phyloP scores from a whole-genome alignment of 2,888 invertebrate species.

The Hypomecis atomaria region DNA sequence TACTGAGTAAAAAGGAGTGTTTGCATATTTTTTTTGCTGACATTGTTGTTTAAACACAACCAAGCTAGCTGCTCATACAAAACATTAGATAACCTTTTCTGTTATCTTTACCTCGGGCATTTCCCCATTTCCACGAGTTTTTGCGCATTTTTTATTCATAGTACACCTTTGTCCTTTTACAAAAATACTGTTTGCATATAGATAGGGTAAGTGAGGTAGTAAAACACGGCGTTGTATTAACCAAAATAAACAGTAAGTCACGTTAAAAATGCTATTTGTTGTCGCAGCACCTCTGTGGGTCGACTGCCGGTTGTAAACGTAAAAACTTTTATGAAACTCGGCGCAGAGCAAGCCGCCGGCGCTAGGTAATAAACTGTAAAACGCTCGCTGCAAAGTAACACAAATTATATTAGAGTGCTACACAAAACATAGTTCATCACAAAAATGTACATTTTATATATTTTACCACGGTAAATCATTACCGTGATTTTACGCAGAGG shows the following conservation, averaged over 20 bases:
- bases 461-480: too few species aligned
- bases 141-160: conserved; percentile 44
- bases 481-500: conserved; percentile 33
- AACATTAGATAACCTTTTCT: conserved; percentile 32
- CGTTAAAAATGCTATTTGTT: conserved; percentile 66
- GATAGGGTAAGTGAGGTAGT: conserved; percentile 39
- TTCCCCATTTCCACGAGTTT: conserved; percentile 34
- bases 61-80: conserved; percentile 26
- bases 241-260: conserved; percentile 57
- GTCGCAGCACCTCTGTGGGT: conserved; percentile 56
- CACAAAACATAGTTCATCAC: conserved; percentile 45
- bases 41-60: conserved; percentile 19
- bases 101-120: conserved; percentile 39
- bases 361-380: conserved; percentile 72
- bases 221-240: conserved; percentile 50
- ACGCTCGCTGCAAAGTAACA: conserved; percentile 59
- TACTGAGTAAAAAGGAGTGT: conserved; percentile 4
- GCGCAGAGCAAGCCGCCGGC: conserved; percentile 49
- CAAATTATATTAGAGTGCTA: conserved; percentile 58
- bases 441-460: conserved; percentile 28
- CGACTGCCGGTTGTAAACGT: conserved; percentile 61
- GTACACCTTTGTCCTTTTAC: conserved; percentile 40
- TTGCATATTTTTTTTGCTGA: conserved; percentile 11
- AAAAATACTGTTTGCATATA: conserved; percentile 42
- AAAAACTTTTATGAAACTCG: conserved; percentile 76